A percentile compares a stretch with the other conserved stretches of the same genome.
phyloP scores from a whole-genome alignment of 2,888 invertebrate species.

The Anagyrus pseudococci region DNA sequence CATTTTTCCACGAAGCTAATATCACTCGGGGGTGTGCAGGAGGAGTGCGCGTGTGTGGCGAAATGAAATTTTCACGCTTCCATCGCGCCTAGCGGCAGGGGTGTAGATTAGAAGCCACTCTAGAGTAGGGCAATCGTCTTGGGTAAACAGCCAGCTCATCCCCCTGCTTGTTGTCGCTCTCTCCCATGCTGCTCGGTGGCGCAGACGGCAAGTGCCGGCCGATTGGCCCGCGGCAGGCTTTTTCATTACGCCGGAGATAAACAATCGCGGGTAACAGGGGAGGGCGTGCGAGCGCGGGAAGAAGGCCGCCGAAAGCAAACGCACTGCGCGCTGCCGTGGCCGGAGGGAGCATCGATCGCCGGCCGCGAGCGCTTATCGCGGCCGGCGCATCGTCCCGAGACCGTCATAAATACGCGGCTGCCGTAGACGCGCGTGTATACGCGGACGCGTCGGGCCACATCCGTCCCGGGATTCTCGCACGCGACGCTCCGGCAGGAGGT shows the following conservation, averaged over 20 bases:
- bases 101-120: no score
- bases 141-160: conserved; percentile 17
- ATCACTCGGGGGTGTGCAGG: no score
- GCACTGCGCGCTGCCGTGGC: background rate
- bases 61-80: conserved; percentile 33
- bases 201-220: background rate
- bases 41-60: no score
- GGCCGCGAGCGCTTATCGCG: conserved; percentile 20
- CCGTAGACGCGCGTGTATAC: conserved; percentile 13
- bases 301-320: background rate
- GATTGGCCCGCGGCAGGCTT: background rate
- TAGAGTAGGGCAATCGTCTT: conserved; percentile 22
- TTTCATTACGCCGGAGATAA: conserved; percentile 9
- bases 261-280: background rate
- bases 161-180: no score
- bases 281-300: background rate
- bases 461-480: conserved; percentile 21
- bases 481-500: conserved; percentile 16
- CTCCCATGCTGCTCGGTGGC: no score
- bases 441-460: conserved; percentile 4
- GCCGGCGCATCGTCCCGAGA: conserved; percentile 14
- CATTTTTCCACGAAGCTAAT: no score
- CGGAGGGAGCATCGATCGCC: conserved; percentile 21
- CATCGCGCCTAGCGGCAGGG: no score
- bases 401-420: conserved; percentile 40